Conservation (phyloP, 2,113 vertebrate genomes). For the Gymnobelideus leadbeateri region DNA sequence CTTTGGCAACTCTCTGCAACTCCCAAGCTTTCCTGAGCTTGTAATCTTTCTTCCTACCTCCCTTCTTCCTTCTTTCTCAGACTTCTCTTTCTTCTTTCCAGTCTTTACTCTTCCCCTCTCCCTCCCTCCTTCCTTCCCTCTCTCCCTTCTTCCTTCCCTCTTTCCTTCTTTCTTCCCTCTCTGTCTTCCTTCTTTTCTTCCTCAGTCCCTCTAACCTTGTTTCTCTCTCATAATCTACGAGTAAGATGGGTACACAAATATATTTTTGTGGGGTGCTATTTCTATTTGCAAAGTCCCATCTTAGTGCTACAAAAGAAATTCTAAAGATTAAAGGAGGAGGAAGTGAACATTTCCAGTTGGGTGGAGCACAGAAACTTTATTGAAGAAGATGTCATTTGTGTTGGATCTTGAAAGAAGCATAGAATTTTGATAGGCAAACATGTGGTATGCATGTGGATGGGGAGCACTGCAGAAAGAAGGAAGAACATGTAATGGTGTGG, state of each 20-base stretch:
- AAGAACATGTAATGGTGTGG: not conserved
- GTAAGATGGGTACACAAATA: not conserved
- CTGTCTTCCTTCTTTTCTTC: too few species aligned
- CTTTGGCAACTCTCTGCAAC: not conserved
- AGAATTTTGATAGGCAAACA: not conserved
- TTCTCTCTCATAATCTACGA: not conserved
- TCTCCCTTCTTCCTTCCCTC: not conserved
- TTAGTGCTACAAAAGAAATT: not conserved
- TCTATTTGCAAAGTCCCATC: not conserved
- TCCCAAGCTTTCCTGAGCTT: not conserved
- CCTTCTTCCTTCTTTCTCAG: not conserved
- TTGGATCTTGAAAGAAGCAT: not conserved
- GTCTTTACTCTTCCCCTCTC: not conserved
- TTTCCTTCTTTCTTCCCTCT: too few species aligned
- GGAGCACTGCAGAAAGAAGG: not conserved
- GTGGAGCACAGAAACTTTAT: not conserved
- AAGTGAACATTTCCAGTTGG: not conserved
- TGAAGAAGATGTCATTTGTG: not conserved
- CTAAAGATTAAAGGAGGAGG: not conserved
- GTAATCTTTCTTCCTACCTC: conserved; percentile 6
- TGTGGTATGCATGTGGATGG: not conserved
- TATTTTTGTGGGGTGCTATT: not conserved
- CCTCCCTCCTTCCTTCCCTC: too few species aligned
- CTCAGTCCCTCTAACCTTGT: too few species aligned
- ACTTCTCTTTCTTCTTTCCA: not conserved